Evolutionary conservation across 1,140 invertebrate genomes (phyloP).

Genomic region (Lysiphlebus fabarum): DNA sequence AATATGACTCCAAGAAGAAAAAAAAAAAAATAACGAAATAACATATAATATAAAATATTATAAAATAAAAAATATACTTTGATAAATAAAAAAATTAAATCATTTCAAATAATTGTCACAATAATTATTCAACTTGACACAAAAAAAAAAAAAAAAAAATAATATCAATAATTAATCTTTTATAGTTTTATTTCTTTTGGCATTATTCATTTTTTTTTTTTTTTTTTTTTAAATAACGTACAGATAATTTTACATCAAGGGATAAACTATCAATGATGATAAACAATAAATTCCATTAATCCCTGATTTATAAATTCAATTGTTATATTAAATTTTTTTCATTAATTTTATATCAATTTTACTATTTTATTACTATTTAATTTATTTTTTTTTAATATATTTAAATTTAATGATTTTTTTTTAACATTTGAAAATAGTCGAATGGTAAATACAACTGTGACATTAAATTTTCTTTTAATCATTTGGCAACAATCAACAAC

Average conservation of each 20-base stretch:
- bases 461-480: slow-evolving; percentile 29
- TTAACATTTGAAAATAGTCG: slow-evolving; percentile 43
- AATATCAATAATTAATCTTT: slow-evolving; percentile 30
- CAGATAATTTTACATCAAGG: slow-evolving; percentile 50
- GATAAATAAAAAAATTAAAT: not conserved
- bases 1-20: no score
- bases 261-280: slow-evolving; percentile 41
- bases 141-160: no score
- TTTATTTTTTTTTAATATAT: slow-evolving; percentile 26
- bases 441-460: slow-evolving; percentile 48
- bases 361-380: slow-evolving; percentile 8
- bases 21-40: no score
- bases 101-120: not conserved
- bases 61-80: no score
- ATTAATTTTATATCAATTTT: slow-evolving; percentile 3
- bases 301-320: slow-evolving; percentile 20
- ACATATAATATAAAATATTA: no score
- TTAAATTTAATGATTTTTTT: slow-evolving; percentile 21
- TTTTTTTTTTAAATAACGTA: slow-evolving; percentile 33
- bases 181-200: slow-evolving; percentile 38
- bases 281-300: not conserved
- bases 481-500: slow-evolving; percentile 57
- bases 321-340: slow-evolving; percentile 18
- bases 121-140: no score
- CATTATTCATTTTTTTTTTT: not conserved